Evolutionary conservation across 2,888 invertebrate species (phyloP).

Genomic region (Artemia sp.): DNA sequence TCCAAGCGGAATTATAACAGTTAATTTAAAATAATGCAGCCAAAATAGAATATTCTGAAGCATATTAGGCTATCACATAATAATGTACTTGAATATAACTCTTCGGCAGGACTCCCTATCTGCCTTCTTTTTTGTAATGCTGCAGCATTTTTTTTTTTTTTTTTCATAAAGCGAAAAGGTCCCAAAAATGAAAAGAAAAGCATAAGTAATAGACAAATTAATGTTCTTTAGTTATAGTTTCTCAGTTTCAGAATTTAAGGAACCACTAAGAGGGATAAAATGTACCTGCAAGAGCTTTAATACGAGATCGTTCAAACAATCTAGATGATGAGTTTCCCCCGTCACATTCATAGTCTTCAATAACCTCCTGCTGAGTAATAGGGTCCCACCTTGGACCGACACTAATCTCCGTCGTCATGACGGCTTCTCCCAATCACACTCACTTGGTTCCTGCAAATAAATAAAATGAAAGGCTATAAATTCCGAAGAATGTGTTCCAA

Average conservation of each 20-base stretch:
- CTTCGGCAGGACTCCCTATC: not conserved
- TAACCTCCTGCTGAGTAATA: conserved; percentile 66
- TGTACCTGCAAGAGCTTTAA: conserved; percentile 91
- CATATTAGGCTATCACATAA: too few relatives aligned
- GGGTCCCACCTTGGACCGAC: conserved; percentile 87
- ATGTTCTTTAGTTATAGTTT: too few relatives aligned
- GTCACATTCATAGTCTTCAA: conserved; percentile 97
- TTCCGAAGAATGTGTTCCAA: not conserved
- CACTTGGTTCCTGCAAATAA: not conserved
- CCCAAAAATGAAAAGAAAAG: too few relatives aligned
- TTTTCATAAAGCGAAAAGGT: not conserved
- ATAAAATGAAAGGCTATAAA: not conserved
- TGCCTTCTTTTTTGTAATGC: not conserved
- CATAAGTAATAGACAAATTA: too few relatives aligned
- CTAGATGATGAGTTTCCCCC: conserved; percentile 97
- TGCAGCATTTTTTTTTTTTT: not conserved
- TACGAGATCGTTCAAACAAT: conserved; percentile 95
- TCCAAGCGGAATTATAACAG: too few relatives aligned
- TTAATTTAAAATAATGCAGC: too few relatives aligned
- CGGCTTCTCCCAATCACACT: conserved; percentile 20
- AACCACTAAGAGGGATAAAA: conserved; percentile 18
- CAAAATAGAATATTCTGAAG: too few relatives aligned
- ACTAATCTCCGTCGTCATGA: conserved; percentile 92
- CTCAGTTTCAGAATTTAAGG: too few relatives aligned
- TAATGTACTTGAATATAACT: too few relatives aligned